Base-by-base conservation (phyloP, 2,113 vertebrate species). In the Tricholaema leucomelas region DNA sequence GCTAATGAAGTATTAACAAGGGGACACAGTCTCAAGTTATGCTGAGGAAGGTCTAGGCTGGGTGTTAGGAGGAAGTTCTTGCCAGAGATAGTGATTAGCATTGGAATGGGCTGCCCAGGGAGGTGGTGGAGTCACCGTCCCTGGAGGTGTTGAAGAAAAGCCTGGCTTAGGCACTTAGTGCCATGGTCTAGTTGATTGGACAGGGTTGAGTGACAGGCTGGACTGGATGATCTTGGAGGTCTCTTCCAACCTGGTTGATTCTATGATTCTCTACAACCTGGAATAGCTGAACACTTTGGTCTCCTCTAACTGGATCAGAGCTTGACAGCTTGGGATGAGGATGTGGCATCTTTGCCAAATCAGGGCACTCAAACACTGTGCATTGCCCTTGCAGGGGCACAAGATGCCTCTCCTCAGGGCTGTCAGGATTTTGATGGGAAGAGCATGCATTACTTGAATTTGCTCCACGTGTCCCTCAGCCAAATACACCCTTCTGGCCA, bases 341-440 rank as follows among this genome's bases (percentile, higher is more conserved):
- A 30, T 50, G 52, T 2, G 6, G 4, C 25, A 65, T 5, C 33
- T 52, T 27, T 73, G 74, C 36, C 38, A 42, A 9, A 58, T 0
- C 2, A 4, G 64, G 31, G 50, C 35, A 42, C 12, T 20, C 0
- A 0, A 8, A 8, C 52, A 20, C 35, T 20, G n/a, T 3, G 4
- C 31, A 6, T 66, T 30, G 12, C 46, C 46, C 27, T 54, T 0
- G 0, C 35, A 58, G 78, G 40, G 28, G 44, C 42, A 70, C 50
- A 28, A 5, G 0, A 0, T 35, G 5, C 38, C 31, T 52, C 42
- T 80, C 55, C 19, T 46, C 2, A 15, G 19, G 48, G 21, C 59
- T 4, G 0, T 33, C 42, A 55, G 36, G 46, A 35, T 1, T 60
- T 31, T 46, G 54, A 60, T 0, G 2, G 55, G 42, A 52, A 64